Conservation (phyloP, 2,888 invertebrate genomes). For the Notocelia uddmanniana region DNA sequence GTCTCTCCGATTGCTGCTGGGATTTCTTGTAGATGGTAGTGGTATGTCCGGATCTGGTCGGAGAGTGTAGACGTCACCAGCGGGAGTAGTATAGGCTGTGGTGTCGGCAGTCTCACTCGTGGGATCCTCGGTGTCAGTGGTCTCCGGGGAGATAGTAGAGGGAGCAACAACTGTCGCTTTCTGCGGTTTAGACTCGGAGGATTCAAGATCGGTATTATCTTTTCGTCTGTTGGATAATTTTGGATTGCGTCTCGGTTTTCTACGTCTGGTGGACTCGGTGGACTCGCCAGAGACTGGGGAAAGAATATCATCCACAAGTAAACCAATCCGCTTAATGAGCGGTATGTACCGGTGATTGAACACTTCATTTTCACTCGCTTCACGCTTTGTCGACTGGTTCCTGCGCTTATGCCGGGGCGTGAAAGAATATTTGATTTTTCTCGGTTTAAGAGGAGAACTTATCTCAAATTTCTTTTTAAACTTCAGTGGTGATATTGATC, state of each 20-base stretch:
- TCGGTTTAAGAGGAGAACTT: constrained; percentile 68
- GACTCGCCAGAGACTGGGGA: constrained; percentile 64
- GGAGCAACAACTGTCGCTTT: constrained; percentile 74
- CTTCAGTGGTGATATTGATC: constrained; percentile 58
- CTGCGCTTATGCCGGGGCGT: constrained; percentile 60
- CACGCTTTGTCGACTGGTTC: constrained; percentile 66
- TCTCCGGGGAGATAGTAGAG: constrained; percentile 66
- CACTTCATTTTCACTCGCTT: constrained; percentile 65
- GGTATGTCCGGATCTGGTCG: constrained; percentile 79
- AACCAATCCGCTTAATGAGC: constrained; percentile 73
- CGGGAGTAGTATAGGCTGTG: constrained; percentile 73
- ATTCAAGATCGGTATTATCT: constrained; percentile 53
- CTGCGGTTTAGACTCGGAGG: constrained; percentile 56
- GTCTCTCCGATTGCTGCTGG: constrained; percentile 79
- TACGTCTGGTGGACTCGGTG: constrained; percentile 53
- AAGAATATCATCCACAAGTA: constrained; percentile 78
- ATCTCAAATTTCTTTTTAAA: constrained; percentile 68
- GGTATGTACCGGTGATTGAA: constrained; percentile 72
- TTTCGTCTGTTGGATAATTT: constrained; percentile 52
- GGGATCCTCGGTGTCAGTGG: constrained; percentile 61
- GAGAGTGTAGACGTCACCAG: constrained; percentile 77
- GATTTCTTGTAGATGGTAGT: constrained; percentile 81
- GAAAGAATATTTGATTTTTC: constrained; percentile 61
- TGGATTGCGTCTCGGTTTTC: constrained; percentile 55
- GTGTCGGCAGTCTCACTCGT: constrained; percentile 67